Evolutionary conservation across 2,797 vertebrate species (phyloP).

Genomic region (Pangasius mekongensis): DNA sequence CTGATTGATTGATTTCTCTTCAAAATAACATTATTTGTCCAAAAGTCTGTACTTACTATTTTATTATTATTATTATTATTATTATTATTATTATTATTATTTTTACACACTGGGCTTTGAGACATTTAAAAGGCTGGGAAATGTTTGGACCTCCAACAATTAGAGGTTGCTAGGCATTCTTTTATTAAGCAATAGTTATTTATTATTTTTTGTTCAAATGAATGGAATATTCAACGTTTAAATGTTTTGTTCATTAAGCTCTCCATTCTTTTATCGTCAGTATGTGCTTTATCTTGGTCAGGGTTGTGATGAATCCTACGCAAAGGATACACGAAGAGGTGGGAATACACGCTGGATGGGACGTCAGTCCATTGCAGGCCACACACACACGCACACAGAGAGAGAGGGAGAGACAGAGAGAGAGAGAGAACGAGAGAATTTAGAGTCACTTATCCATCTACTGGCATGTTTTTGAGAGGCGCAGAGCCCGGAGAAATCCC

Average conservation of each 20-base stretch:
- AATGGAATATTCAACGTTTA: not conserved
- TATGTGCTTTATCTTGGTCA: not conserved
- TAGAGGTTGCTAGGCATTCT: not conserved
- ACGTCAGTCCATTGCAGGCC: not conserved
- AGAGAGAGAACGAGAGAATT: no score
- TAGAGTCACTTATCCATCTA: not conserved
- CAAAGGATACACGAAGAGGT: not conserved
- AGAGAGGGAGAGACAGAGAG: no score
- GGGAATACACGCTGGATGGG: not conserved
- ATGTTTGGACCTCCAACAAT: not conserved
- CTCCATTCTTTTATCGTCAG: not conserved
- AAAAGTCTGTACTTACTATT: no score
- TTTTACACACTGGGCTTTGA: no score
- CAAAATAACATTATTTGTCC: no score
- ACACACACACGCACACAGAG: not conserved
- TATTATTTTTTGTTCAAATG: not conserved
- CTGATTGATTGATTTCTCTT: no score
- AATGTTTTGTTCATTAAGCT: not conserved
- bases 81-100: no score
- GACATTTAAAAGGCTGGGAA: no score
- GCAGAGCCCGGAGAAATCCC: not conserved
- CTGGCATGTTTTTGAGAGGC: not conserved
- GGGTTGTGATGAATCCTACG: not conserved
- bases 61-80: no score
- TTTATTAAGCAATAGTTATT: not conserved